phyloP scores from a whole-genome alignment of 2,113 vertebrate genomes.

The Burhinus oedicnemus region DNA sequence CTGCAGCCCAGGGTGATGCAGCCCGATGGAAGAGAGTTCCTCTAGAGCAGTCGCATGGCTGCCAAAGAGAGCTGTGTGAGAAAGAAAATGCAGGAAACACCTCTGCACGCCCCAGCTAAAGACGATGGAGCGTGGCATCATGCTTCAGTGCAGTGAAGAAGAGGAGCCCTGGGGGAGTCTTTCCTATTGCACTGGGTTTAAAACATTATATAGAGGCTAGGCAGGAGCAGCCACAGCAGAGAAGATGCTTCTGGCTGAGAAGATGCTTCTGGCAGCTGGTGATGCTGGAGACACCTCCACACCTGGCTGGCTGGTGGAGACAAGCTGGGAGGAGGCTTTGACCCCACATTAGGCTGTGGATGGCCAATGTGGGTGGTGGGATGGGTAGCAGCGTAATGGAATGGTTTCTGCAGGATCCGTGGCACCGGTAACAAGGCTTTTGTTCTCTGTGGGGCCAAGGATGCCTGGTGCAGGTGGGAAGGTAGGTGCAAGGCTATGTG shows the following conservation, averaged over 20 bases:
- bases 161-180: not conserved
- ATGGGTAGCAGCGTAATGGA: not conserved
- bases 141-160: not conserved
- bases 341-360: not conserved
- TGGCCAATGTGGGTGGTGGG: not conserved
- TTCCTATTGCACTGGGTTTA: not conserved
- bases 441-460: not conserved
- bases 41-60: not conserved
- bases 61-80: not conserved
- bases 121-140: rapidly evolving
- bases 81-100: not conserved
- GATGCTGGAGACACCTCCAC: not conserved
- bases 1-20: not conserved
- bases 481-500: rapidly evolving
- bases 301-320: not conserved
- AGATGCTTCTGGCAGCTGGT: not conserved
- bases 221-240: not conserved
- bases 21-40: not conserved
- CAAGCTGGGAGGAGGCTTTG: not conserved
- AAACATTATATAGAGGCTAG: not conserved
- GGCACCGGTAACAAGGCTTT: not conserved
- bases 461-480: not conserved
- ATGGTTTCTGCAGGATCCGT: not conserved
- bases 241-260: not conserved
- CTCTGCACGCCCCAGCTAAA: rapidly evolving